Base-by-base conservation (phyloP, 2,888 invertebrate genomes). In the Euzetes globulus region DNA sequence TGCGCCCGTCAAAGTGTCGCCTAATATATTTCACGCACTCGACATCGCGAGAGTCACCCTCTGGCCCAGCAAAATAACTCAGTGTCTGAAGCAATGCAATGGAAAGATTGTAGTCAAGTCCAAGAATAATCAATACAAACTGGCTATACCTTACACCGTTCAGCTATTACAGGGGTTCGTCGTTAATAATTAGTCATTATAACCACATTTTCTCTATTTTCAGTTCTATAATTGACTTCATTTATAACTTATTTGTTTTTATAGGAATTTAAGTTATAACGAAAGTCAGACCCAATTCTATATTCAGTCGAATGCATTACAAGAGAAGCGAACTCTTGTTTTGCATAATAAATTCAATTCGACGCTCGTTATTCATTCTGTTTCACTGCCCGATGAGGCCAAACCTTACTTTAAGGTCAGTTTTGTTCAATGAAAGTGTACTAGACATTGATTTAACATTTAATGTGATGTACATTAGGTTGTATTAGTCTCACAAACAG, bases 291-390 rank as follows among this genome's bases (percentile, higher is more conserved):
- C 73, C n/a, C 73, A 73, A 41, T 73, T 73, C 41, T 73, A 73
- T 37, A 63, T 73, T 22, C 37, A 58, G 19, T 37, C 60, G 5
- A 63, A 73, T 58, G 37, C 55, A 37, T 52, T 72, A 22, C 45
- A 25, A n/a, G 75, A 75, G 74, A 55, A 75, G 22, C 72, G 89
- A 76, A 84, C 86, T 79, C 84, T 90, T 78, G 84, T 85, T 72
- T 85, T 91, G 76, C 87, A 87, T 73, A 93, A 92, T 83, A 87
- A 87, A 79, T 91, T 90, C 82, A 86, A 88, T 80, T 86, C 88
- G 79, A 88, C 91, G 11, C 82, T 93, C 75, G 88, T 88, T 76
- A 85, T 93, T 77, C 88, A 88, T 77, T 90, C 91, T 82, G 86
- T 90, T 60, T 87, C 88, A 11, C 83, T 91, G 78, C 86, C 88